A percentile compares a stretch with the other conserved stretches of the same genome.
phyloP scores from a whole-genome alignment of 2,113 vertebrate species.

The Tychaedon coryphoeus region DNA sequence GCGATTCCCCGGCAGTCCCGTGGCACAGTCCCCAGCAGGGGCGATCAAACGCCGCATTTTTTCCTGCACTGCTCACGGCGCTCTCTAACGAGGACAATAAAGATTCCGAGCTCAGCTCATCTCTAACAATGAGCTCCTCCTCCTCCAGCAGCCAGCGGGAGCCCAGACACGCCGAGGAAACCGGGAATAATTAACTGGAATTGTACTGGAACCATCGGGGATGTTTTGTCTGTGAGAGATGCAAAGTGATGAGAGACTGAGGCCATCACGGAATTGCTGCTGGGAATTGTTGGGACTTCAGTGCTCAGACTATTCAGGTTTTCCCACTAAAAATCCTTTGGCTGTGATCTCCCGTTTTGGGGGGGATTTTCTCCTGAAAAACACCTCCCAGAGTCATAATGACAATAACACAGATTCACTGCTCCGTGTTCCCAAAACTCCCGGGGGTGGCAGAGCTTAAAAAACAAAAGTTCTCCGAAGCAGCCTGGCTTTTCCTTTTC shows the following conservation, averaged over 20 bases:
- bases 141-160: neutral
- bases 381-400: neutral
- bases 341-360: neutral
- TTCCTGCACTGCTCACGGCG: conserved; percentile 56
- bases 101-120: neutral
- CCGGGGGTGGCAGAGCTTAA: neutral
- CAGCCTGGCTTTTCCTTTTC: neutral
- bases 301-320: neutral
- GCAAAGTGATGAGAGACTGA: neutral
- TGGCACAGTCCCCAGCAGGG: neutral
- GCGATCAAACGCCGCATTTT: conserved; percentile 37
- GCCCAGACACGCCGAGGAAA: neutral
- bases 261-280: neutral
- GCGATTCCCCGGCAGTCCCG: neutral
- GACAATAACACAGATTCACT: conserved; percentile 16
- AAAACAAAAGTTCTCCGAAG: neutral
- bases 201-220: neutral
- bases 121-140: conserved; percentile 42
- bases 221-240: conserved; percentile 29
- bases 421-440: neutral
- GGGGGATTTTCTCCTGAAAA: neutral
- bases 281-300: neutral
- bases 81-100: conserved; percentile 14
- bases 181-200: conserved; percentile 19
- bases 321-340: neutral